phyloP scores from a whole-genome alignment of 2,113 vertebrate species.

The Paradisaea rubra region DNA sequence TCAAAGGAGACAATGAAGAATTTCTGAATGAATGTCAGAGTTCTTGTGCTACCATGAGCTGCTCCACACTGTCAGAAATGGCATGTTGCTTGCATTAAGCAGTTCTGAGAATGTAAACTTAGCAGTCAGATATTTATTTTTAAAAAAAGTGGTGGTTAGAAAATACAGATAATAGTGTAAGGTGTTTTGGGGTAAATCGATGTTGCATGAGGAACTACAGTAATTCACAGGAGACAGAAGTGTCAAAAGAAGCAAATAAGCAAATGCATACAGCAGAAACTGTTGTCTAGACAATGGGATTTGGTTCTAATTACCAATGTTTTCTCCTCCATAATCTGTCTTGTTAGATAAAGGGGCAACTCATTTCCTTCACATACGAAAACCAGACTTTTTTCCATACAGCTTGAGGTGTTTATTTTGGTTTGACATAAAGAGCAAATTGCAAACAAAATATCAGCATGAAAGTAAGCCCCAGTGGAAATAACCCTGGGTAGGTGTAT shows the following conservation, averaged over 20 bases:
- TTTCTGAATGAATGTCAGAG: background rate
- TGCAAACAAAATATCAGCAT: background rate
- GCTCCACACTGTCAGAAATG: background rate
- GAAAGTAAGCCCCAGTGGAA: background rate
- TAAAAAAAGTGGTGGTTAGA: background rate
- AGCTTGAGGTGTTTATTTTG: background rate
- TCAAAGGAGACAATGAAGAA: background rate
- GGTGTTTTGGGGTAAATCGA: background rate
- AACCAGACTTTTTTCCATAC: background rate
- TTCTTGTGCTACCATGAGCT: background rate
- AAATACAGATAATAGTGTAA: background rate
- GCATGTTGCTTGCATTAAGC: background rate
- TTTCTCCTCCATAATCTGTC: slow-evolving; percentile 29
- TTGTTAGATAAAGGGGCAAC: slow-evolving; percentile 8
- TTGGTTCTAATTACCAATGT: slow-evolving; percentile 4
- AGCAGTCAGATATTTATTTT: background rate
- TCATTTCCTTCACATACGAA: slow-evolving; percentile 36
- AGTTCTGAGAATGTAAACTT: background rate
- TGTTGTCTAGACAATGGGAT: slow-evolving; percentile 37
- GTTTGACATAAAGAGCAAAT: slow-evolving; percentile 1
- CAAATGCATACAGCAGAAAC: background rate
- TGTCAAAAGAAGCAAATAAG: background rate
- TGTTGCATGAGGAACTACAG: background rate
- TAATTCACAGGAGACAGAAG: background rate
- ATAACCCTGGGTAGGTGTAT: background rate